Base-by-base conservation (phyloP, 2,113 vertebrate genomes). In the Anas platyrhynchos region DNA sequence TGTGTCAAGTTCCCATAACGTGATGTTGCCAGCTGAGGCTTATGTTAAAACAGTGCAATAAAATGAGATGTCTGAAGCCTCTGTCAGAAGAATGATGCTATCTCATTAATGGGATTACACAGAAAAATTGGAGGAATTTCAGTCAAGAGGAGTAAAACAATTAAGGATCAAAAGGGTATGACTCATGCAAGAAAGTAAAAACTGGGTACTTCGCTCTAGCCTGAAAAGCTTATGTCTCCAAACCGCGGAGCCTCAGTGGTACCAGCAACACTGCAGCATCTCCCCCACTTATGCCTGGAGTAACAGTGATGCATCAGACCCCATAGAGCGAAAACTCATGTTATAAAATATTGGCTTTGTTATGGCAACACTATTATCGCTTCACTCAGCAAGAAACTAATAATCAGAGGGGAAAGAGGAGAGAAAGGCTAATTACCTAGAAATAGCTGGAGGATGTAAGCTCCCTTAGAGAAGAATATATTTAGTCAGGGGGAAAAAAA, bases 41-140 rank as follows among this genome's bases (percentile, higher is more conserved):
- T 79, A 94, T 58, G 69, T 92, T 93, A 91, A 94, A 91, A 90
- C 69, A 50, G 41, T 56, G 77, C 92, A 92, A 91, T 89, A 91
- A 94, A 97, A 96, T 88, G 76, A 93, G 63, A 89, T 76, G 83
- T 86, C 80, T 95, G 83, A 72, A 92, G 73, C 56, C 65, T 90
- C 83, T 91, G 92, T 91, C 80, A 95, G 91, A 86, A 32, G 16
- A 93, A 89, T 41, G 83, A 97, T 95, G 69, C 56, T 95, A 94
- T 93, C 83, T 89, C 80, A 94, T 93, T 96, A 95, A 96, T 93
- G 69, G 69, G 94, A 95, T 97, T 95, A 94, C 86, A 82, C 0
- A 72, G 81, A 89, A 92, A 96, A 95, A 92, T 44, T 86, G 62
- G 54, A 94, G 66, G 73, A 48, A 92, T 94, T 95, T 95, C 93